Conservation (phyloP, 1,140 invertebrate genomes). For the Penaeus japonicus region DNA sequence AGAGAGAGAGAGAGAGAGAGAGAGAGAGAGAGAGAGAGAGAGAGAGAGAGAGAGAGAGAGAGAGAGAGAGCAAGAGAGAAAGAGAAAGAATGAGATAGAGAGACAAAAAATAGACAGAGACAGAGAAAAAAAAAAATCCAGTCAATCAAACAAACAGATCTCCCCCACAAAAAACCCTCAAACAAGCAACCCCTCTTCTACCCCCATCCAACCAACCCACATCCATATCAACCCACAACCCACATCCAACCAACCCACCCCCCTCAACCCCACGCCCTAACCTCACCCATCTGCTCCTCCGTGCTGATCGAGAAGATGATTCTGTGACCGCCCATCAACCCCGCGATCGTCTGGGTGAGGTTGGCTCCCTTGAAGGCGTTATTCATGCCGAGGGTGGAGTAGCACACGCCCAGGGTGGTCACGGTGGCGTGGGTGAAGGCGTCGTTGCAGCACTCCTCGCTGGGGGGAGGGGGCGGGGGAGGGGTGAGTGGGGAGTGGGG, state of each 20-base stretch:
- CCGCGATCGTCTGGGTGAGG: not conserved
- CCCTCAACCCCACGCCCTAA: not conserved
- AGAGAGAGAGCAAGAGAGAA: not conserved
- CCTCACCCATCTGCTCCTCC: not conserved
- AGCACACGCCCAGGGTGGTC: not conserved
- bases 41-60: not conserved
- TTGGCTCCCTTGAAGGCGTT: not conserved
- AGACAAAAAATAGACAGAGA: not conserved
- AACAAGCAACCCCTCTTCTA: too few relatives aligned
- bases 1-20: not conserved
- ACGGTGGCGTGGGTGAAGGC: not conserved
- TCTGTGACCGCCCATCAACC: not conserved
- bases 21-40: not conserved
- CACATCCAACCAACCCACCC: not conserved
- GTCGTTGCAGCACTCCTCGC: not conserved
- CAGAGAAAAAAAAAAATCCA: not conserved
- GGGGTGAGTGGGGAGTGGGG: too few relatives aligned
- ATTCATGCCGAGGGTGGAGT: not conserved
- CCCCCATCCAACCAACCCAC: too few relatives aligned
- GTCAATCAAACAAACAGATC: too few relatives aligned
- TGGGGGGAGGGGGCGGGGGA: too few relatives aligned
- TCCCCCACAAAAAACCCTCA: too few relatives aligned
- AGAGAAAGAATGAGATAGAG: not conserved
- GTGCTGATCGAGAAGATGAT: not conserved
- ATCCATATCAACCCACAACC: too few relatives aligned